Conservation (phyloP, 2,888 invertebrate species). For the Vesta saturnalis region DNA sequence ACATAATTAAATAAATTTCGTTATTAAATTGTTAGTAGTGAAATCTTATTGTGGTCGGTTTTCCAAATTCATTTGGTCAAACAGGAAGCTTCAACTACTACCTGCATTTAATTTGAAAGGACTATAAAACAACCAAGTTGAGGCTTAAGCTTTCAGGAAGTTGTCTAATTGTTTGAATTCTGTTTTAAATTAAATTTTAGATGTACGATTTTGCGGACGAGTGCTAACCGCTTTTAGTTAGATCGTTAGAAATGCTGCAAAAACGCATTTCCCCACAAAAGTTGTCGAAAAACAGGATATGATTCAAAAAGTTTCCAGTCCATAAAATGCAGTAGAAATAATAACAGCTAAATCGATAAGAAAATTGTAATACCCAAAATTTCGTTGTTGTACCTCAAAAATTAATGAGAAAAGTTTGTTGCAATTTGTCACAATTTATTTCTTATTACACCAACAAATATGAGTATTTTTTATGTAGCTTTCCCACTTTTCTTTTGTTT, state of each 20-base stretch:
- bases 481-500: slow-evolving; percentile 15
- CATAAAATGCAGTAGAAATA: slow-evolving; percentile 5
- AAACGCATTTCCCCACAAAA: not conserved
- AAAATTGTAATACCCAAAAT: slow-evolving; percentile 5
- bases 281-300: slow-evolving; percentile 9
- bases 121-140: slow-evolving; percentile 28
- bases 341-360: slow-evolving; percentile 2
- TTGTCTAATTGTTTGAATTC: slow-evolving; percentile 35
- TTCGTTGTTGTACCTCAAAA: slow-evolving; percentile 14
- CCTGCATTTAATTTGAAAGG: slow-evolving; percentile 30
- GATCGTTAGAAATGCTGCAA: slow-evolving; percentile 12
- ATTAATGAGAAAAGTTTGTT: slow-evolving; percentile 26
- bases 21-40: slow-evolving; percentile 4
- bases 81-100: slow-evolving; percentile 23
- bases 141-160: slow-evolving; percentile 30
- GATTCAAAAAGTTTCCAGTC: not conserved
- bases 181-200: slow-evolving; percentile 36
- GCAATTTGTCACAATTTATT: slow-evolving; percentile 23
- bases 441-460: slow-evolving; percentile 16
- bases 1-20: too few species aligned
- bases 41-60: slow-evolving; percentile 27
- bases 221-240: slow-evolving; percentile 19
- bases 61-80: slow-evolving; percentile 18
- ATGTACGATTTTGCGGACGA: slow-evolving; percentile 12
- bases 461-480: slow-evolving; percentile 18